Evolutionary conservation across 2,113 vertebrate genomes (phyloP), one percentile per base, ranked within the genome.

Genomic region (Galeopterus variegatus): DNA sequence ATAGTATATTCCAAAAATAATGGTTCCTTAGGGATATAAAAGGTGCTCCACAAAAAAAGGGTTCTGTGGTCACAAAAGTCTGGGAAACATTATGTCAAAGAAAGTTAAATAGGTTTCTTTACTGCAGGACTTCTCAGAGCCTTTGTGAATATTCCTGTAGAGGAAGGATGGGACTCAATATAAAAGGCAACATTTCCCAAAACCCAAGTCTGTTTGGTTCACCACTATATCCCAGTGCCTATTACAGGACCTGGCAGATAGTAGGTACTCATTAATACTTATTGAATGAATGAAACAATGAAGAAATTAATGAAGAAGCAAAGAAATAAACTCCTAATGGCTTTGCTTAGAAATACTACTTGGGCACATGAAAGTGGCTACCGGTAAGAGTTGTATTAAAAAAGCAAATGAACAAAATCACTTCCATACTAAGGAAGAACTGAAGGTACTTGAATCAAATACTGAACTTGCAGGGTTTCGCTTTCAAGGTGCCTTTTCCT

Each of bases 241-340:
- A 64, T 67, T 9, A 21, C 1, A 83, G 52, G 36, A 31, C 26
- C 28, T 69, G 26, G 36, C 17, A 67, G 21, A 18, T 13, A 45
- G 33, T 3, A 84, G 60, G 33, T 31, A 48, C 13, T 45, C 23
- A 28, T 79, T 58, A 70, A 50, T 33, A 60, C 13, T 73, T 83
- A 36, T 28, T 76, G 52, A 82, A 56, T 17, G 23, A 92, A 91
- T 85, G 13, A 69, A 76, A 54, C 41, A 95, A 88, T 93, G 65
- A 89, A 72, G 48, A 19, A 70, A 83, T 33, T 41, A 41, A 41
- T 41, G 41, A 41, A 41, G 41, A 18, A 72, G 26, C 3, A 73
- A 90, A 85, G 58, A 96, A 8, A 19, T 52, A 3, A 81, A 52
- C 18, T 11, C 48, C 60, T 1, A 28, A 33, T 31, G 65, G 81